Base-by-base conservation (phyloP, 2,113 vertebrate genomes). In the Cyprinodon variegatus region DNA sequence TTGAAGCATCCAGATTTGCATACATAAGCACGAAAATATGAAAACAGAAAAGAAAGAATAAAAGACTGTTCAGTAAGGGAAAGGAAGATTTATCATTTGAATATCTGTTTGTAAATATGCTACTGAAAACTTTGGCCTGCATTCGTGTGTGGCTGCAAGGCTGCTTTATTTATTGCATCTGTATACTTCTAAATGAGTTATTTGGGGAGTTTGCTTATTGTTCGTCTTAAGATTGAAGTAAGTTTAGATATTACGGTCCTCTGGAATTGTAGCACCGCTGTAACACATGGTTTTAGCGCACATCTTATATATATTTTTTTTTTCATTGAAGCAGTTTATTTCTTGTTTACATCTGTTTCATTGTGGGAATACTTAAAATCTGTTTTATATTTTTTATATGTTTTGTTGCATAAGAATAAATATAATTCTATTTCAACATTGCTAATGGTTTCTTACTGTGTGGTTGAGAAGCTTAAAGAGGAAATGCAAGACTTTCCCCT, bases 401-500 rank as follows among this genome's bases (percentile, higher is more conserved):
- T 70, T 38, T 20, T 22, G 38, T n/a, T 70, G 73, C 63, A 37
- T 72, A 48, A 41, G 41, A 81, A 80, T 76, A 76, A 68, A 79
- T 82, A 9, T 50, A 22, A 57, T 65, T 20, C 75, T 14, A 46
- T 45, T 37, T 50, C 53, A 11, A 53, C 4, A 29, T 5, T 9
- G 45, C n/a, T n/a, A 3, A 38, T 61, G n/a, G 7, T 36, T 17
- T 43, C 39, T 36, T 57, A 12, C 11, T 11, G 62, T 41, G 29
- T 5, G 15, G 13, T 62, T 43, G 39, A 39, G 63, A 37, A 12
- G 39, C 29, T 29, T 39, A 53, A 7, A 59, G 38, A 81, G 84
- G 81, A 89, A 86, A 72, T 45, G 71, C 67, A 13, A 72, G 39
- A 9, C 6, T 69, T 22, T 70, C 8, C 3, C 7, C 29, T 87